Conservation (phyloP, 2,888 invertebrate species). For the Watsonalla binaria region DNA sequence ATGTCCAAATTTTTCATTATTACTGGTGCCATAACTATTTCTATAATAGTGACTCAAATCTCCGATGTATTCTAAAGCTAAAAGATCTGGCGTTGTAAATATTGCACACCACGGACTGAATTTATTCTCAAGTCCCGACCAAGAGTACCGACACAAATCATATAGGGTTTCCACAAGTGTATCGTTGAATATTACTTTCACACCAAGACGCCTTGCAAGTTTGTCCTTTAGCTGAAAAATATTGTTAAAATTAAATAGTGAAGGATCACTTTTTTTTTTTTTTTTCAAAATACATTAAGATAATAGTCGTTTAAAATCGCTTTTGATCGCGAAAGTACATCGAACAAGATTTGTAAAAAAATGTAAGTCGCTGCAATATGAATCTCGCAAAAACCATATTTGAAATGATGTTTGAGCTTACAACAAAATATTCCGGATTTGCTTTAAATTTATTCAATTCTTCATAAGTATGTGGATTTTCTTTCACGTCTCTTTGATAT, state of each 20-base stretch:
- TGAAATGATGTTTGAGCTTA: constrained; percentile 18
- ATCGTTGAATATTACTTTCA: constrained; percentile 37
- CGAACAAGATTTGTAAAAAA: too few relatives aligned
- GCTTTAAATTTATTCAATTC: constrained; percentile 33
- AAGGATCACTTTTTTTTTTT: too few relatives aligned
- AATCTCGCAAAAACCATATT: too few relatives aligned
- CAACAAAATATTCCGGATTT: constrained; percentile 40
- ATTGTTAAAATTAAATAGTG: too few relatives aligned
- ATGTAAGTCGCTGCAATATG: too few relatives aligned
- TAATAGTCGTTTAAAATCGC: too few relatives aligned
- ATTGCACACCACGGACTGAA: constrained; percentile 86
- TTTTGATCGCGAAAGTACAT: too few relatives aligned
- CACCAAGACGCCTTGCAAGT: constrained; percentile 72
- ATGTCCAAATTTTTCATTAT: constrained; percentile 82
- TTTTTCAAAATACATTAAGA: too few relatives aligned
- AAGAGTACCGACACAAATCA: constrained; percentile 86
- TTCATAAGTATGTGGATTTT: constrained; percentile 23
- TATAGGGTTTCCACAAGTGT: constrained; percentile 81
- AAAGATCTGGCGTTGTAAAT: constrained; percentile 84
- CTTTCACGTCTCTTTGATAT: constrained; percentile 46
- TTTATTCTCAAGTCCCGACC: constrained; percentile 69
- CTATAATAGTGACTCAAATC: constrained; percentile 85
- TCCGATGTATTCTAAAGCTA: constrained; percentile 84
- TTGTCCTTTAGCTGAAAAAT: constrained; percentile 52
- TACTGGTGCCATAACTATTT: constrained; percentile 50